phyloP scores from a whole-genome alignment of 1,140 invertebrate species.

The Augochlora pura region DNA sequence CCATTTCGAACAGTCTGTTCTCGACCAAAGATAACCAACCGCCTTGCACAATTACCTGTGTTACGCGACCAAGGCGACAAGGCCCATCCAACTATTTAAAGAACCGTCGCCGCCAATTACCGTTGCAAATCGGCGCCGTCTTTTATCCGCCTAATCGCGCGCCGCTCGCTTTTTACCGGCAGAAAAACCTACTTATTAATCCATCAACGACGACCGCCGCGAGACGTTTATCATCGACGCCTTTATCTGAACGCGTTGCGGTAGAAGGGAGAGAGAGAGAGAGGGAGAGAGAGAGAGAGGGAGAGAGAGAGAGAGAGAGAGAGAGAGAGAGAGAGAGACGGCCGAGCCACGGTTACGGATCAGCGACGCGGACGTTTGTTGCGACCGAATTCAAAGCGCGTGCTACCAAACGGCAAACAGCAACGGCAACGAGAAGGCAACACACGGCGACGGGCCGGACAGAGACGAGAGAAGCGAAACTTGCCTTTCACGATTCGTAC shows the following conservation, averaged over 20 bases:
- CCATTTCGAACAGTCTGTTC: background rate
- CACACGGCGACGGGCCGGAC: background rate
- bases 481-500: slow-evolving; percentile 2
- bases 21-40: background rate
- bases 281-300: background rate
- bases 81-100: background rate
- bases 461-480: background rate
- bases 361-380: too few relatives aligned
- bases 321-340: background rate
- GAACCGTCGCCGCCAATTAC: slow-evolving; percentile 2
- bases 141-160: background rate
- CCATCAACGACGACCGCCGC: slow-evolving; percentile 7
- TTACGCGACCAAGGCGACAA: background rate
- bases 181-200: slow-evolving; percentile 39
- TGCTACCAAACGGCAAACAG: background rate
- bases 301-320: background rate
- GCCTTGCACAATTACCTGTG: background rate
- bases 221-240: background rate
- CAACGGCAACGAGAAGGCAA: background rate
- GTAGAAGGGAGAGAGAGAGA: too few relatives aligned
- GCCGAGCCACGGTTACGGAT: background rate
- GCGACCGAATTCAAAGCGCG: slow-evolving; percentile 2
- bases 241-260: slow-evolving; percentile 14
- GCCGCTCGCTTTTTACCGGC: background rate
- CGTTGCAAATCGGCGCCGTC: background rate